A percentile compares a stretch with the other conserved stretches of the same genome.
Evolutionary conservation across 2,888 invertebrate genomes (phyloP).

Genomic region (Lochmaea crataegi): DNA sequence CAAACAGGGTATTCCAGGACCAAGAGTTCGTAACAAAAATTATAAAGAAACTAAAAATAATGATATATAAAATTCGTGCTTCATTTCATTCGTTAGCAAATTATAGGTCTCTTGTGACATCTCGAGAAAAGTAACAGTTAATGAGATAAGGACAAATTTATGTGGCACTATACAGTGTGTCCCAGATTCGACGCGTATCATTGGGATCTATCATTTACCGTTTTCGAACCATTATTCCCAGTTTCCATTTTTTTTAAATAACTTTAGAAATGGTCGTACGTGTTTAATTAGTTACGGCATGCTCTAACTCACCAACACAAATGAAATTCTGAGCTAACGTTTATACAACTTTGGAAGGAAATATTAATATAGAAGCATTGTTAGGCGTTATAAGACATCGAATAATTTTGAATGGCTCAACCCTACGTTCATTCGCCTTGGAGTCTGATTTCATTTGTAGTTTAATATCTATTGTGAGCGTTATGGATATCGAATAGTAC

Average conservation of each 20-base stretch:
- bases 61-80: too few species aligned
- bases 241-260: not conserved
- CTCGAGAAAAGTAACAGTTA: too few species aligned
- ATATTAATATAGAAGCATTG: not conserved
- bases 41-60: too few species aligned
- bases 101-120: too few species aligned
- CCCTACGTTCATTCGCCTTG: constrained; percentile 4
- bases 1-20: too few species aligned
- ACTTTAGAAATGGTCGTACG: not conserved
- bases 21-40: too few species aligned
- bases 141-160: too few species aligned
- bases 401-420: not conserved
- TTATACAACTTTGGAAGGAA: not conserved
- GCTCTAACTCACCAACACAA: not conserved
- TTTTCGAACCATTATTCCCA: too few species aligned
- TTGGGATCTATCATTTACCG: too few species aligned
- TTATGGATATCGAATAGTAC: not conserved
- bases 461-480: not conserved
- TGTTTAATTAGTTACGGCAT: not conserved
- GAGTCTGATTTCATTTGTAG: not conserved
- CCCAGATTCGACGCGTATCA: too few species aligned
- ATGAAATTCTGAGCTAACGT: not conserved
- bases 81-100: too few species aligned
- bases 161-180: too few species aligned
- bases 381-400: not conserved